A percentile compares a stretch with the other conserved stretches of the same genome.
Conservation (phyloP, 2,888 invertebrate species). For the Rotaria socialis region DNA sequence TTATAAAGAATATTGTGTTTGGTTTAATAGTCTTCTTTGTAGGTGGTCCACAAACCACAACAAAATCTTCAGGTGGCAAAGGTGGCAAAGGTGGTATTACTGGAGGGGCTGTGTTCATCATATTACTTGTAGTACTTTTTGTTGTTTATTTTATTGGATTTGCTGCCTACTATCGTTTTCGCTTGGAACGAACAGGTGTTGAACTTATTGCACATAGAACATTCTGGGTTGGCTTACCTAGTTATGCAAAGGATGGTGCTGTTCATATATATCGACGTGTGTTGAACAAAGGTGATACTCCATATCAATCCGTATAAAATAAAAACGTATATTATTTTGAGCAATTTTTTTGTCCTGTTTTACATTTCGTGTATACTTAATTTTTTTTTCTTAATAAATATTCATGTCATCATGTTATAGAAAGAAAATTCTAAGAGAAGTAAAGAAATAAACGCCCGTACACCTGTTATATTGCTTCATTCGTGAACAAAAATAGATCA, state of each 20-base stretch:
- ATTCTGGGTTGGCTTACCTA: background rate
- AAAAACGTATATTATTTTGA: background rate
- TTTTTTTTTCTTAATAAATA: too few relatives aligned
- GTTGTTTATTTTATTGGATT: slow-evolving; percentile 7
- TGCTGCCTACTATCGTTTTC: background rate
- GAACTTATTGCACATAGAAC: background rate
- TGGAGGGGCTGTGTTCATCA: background rate
- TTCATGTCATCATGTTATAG: too few relatives aligned
- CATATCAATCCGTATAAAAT: background rate
- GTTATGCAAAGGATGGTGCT: background rate
- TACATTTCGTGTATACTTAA: too few relatives aligned
- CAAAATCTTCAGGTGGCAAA: background rate
- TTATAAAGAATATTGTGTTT: too few relatives aligned
- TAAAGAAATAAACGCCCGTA: too few relatives aligned
- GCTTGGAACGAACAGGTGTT: background rate
- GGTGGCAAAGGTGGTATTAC: background rate
- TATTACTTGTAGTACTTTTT: background rate
- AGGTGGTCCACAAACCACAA: background rate
- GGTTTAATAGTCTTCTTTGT: background rate
- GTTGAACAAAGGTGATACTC: background rate
- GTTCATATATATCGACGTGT: background rate
- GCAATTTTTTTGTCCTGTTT: too few relatives aligned
- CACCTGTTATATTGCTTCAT: too few relatives aligned
- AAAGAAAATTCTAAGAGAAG: too few relatives aligned
- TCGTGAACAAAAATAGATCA: too few relatives aligned